Percentiles rank a stretch among this genome's conserved stretches.
Conservation (phyloP, 2,797 vertebrate species). For the Alfaro cultratus region DNA sequence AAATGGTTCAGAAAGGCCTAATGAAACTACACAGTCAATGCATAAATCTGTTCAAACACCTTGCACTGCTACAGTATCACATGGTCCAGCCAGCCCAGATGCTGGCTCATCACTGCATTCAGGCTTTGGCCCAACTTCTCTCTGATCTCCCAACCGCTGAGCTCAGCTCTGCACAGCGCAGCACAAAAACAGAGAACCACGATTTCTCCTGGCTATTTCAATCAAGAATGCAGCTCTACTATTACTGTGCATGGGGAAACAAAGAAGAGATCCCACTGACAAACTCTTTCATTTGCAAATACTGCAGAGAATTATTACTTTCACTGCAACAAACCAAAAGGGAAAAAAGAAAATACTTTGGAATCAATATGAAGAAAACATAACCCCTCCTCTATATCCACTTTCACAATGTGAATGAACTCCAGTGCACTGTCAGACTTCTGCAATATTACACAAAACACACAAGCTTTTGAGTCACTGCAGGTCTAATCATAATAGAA, state of each 20-base stretch:
- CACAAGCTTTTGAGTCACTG: background rate
- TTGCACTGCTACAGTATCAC: constrained; percentile 13
- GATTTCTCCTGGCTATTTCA: constrained; percentile 37
- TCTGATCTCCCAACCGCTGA: constrained; percentile 66
- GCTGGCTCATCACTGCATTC: constrained; percentile 64
- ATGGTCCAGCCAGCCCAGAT: constrained; percentile 26
- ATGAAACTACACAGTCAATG: background rate
- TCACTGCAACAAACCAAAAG: background rate
- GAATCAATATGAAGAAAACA: background rate
- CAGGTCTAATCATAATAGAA: constrained; percentile 31
- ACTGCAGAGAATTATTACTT: background rate
- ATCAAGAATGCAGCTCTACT: constrained; percentile 6
- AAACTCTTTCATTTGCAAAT: background rate
- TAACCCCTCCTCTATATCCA: background rate
- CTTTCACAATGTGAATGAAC: constrained; percentile 17
- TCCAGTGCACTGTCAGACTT: constrained; percentile 3
- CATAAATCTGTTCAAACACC: background rate
- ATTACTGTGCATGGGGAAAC: background rate
- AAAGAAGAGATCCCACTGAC: background rate
- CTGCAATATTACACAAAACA: background rate
- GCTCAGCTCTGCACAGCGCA: constrained; percentile 55
- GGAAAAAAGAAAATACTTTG: background rate
- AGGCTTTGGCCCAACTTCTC: constrained; percentile 44
- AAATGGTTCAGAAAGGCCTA: background rate
- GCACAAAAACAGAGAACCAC: constrained; percentile 21